Conservation (phyloP, 2,797 vertebrate genomes). For the Pangasius macronema region DNA sequence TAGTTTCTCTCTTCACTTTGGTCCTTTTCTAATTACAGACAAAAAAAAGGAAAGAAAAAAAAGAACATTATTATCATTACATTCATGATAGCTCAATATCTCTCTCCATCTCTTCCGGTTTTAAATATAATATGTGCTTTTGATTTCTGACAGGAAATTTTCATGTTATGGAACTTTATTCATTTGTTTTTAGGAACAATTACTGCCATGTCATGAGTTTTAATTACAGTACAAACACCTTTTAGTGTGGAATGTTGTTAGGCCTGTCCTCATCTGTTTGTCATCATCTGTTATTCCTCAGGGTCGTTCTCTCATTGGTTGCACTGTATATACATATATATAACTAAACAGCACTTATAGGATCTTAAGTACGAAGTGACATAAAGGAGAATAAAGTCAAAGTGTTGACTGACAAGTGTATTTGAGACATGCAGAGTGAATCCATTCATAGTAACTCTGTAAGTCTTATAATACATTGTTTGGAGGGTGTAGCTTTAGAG, state of each 20-base stretch:
- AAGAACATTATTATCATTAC: slow-evolving; percentile 45
- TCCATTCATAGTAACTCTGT: not conserved
- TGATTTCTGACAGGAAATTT: not conserved
- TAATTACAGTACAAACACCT: slow-evolving; percentile 26
- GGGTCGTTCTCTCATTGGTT: slow-evolving; percentile 3
- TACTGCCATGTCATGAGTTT: not conserved
- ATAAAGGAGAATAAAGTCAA: slow-evolving; percentile 3
- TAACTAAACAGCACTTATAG: not conserved
- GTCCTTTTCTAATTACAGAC: slow-evolving; percentile 32
- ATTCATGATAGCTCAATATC: not conserved
- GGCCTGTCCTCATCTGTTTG: slow-evolving; percentile 33
- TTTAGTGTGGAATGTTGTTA: slow-evolving; percentile 16
- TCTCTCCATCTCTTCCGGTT: not conserved
- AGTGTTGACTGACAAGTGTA: not conserved
- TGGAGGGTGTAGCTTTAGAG: not conserved
- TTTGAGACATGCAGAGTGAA: not conserved
- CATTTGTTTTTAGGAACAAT: slow-evolving; percentile 6
- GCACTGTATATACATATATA: not conserved
- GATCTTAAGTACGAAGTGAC: not conserved
- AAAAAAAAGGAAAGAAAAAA: slow-evolving; percentile 5
- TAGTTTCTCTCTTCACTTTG: slow-evolving; percentile 10
- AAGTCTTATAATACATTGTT: not conserved
- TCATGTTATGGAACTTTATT: not conserved
- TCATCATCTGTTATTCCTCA: slow-evolving; percentile 14
- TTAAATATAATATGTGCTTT: not conserved